phyloP scores from a whole-genome alignment of 1,140 invertebrate species.

The Bathynomus jamesi region DNA sequence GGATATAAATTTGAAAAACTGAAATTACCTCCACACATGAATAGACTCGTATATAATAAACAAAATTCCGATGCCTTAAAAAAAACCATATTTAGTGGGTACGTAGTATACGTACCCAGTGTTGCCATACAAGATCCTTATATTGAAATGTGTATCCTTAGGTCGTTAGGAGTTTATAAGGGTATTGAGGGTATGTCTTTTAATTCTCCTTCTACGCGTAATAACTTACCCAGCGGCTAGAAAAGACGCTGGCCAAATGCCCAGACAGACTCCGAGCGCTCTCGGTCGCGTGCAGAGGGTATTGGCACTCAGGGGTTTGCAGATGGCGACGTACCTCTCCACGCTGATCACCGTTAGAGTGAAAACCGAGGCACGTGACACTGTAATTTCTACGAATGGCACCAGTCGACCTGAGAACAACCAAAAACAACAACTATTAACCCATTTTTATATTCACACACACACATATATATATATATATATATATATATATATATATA shows the following conservation, averaged over 20 bases:
- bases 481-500: slow-evolving; percentile 3
- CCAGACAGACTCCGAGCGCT: slow-evolving; percentile 68
- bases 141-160: no score
- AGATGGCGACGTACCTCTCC: slow-evolving; percentile 83
- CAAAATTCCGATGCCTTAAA: no score
- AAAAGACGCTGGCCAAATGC: slow-evolving; percentile 57
- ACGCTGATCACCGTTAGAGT: slow-evolving; percentile 69
- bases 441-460: neutral
- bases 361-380: slow-evolving; percentile 83
- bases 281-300: slow-evolving; percentile 83
- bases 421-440: neutral
- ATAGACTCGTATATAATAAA: no score
- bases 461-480: neutral
- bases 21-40: no score
- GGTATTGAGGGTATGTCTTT: no score
- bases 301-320: slow-evolving; percentile 76
- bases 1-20: no score
- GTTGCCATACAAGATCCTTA: no score
- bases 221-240: slow-evolving; percentile 20
- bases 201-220: no score
- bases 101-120: no score
- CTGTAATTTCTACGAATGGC: slow-evolving; percentile 83
- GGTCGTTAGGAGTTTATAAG: no score
- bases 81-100: no score
- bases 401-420: slow-evolving; percentile 53